Evolutionary conservation across 2,888 invertebrate species (phyloP).

Genomic region (Malacosoma neustria): DNA sequence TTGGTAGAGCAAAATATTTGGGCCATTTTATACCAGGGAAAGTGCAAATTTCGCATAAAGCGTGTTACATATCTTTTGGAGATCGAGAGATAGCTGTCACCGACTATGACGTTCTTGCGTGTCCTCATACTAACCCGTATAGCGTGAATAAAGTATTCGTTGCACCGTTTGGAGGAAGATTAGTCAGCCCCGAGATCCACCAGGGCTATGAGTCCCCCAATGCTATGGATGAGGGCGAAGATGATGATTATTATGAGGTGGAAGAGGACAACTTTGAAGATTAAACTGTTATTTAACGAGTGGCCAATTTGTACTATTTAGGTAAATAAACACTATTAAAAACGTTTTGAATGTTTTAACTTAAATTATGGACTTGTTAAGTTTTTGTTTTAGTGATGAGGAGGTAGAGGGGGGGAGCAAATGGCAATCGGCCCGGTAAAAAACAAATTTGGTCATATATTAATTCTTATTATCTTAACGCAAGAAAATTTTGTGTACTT

Average conservation of each 20-base stretch:
- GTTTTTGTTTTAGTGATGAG: too few species aligned
- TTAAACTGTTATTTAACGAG: too few species aligned
- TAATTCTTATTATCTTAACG: too few species aligned
- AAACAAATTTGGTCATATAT: too few species aligned
- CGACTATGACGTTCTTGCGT: constrained; percentile 34
- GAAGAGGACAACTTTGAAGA: neutral
- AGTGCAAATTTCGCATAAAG: constrained; percentile 78
- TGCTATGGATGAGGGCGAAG: constrained; percentile 9
- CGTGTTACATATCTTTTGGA: constrained; percentile 80
- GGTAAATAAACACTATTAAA: too few species aligned
- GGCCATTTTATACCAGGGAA: constrained; percentile 88
- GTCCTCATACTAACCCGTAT: constrained; percentile 18
- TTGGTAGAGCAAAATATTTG: constrained; percentile 80
- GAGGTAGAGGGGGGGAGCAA: too few species aligned
- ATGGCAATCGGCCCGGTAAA: too few species aligned
- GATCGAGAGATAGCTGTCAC: constrained; percentile 26
- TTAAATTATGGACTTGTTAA: too few species aligned
- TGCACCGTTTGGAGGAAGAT: neutral
- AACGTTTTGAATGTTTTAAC: too few species aligned
- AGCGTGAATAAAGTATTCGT: constrained; percentile 4
- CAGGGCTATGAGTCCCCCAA: neutral
- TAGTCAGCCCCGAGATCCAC: too few species aligned
- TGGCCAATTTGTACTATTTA: too few species aligned
- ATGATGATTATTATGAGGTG: constrained; percentile 9
- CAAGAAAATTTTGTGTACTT: too few species aligned